phyloP scores from a whole-genome alignment of 1,140 invertebrate genomes.

The Pantala flavescens region DNA sequence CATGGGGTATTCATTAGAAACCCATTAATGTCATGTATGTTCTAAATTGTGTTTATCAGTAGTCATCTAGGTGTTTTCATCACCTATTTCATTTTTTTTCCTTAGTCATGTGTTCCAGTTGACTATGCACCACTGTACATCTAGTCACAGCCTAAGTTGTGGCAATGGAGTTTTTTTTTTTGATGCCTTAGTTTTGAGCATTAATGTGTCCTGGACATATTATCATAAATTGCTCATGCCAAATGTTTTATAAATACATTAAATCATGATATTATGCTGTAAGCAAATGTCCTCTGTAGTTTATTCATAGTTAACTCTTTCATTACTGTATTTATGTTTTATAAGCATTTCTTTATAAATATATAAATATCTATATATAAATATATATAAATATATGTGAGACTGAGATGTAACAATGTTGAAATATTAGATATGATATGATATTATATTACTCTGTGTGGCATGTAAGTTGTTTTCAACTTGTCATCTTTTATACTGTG shows the following conservation, averaged over 20 bases:
- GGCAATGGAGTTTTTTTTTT: not conserved
- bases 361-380: not conserved
- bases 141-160: slow-evolving; percentile 5
- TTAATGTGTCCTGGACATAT: not conserved
- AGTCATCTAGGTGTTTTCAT: not conserved
- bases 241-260: slow-evolving; percentile 5
- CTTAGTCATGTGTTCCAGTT: not conserved
- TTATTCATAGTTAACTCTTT: no score
- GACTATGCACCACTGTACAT: not conserved
- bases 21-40: not conserved
- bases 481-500: not conserved
- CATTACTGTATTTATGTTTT: not conserved
- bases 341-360: not conserved
- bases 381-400: not conserved
- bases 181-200: slow-evolving; percentile 3
- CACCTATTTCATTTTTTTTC: not conserved
- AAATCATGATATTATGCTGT: no score
- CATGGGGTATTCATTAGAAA: not conserved
- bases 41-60: not conserved
- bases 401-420: not conserved
- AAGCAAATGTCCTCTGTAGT: no score
- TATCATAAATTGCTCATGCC: not conserved
- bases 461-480: slow-evolving; percentile 1
- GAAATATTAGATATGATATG: not conserved
- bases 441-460: slow-evolving; percentile 1